Base-by-base conservation (phyloP, 2,113 vertebrate species). In the Electrona antarctica region DNA sequence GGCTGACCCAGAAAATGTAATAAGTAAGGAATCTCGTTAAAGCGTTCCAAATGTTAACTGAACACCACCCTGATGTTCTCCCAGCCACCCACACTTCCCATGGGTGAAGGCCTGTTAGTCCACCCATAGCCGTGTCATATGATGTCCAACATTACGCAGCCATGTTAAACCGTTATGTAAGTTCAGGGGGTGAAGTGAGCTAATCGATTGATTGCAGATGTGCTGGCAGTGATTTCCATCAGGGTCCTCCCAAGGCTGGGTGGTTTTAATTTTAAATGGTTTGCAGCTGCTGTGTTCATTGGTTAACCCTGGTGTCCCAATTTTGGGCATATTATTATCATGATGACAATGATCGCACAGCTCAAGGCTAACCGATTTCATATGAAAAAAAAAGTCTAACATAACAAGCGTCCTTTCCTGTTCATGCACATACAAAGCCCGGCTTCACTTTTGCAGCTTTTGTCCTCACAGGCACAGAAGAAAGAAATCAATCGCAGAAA, bases 1-100 rank as follows among this genome's bases (percentile, higher is more conserved):
- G 67, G 58, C 57, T 77, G 81, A 86, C 81, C 81, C 78, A 87
- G 64, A 81, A 85, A 67, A 45, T 77, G 49, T 85, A 86, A 82
- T 76, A 58, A 76, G 80, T 60, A 6, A 83, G 81, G 83, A 88
- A 86, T 87, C 70, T 74, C 3, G 52, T 45, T 14, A 49, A 77
- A 78, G 60, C 12, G 33, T 41, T 41, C 33, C 0, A 41, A 41
- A 41, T 41, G 33, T 6, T 41, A 41, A 41, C 66, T 60, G 80
- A 78, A 56, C 63, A 1, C 69, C 62, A 29, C 70, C 49, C 52
- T 55, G 55, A 21, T 41, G 33, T 41, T 60, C 61, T 69, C n/a
- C 56, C 21, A 21, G 21, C 21, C 21, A 21, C 21, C 21, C 68
- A 69, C 68, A 52, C 54, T 71, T 70, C 62, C 60, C 47, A 15